Evolutionary conservation across 2,797 vertebrate species (phyloP).

Genomic region (Esox lucius): DNA sequence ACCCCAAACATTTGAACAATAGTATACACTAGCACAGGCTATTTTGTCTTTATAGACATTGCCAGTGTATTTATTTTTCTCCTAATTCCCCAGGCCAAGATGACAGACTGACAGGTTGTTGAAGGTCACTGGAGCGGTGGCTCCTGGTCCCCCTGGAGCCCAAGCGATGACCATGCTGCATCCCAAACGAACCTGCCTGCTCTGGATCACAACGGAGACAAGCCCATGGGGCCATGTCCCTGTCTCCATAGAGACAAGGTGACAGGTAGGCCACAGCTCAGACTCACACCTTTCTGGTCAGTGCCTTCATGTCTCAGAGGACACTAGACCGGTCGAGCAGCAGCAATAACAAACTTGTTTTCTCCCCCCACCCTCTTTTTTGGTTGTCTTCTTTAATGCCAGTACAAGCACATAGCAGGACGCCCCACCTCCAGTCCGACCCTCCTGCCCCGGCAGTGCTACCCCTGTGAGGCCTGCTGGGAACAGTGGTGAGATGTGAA

Average conservation of each 20-base stretch:
- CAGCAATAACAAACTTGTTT: slow-evolving; percentile 78
- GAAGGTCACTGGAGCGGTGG: slow-evolving; percentile 68
- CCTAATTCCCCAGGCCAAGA: slow-evolving; percentile 59
- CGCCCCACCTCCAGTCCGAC: slow-evolving; percentile 67
- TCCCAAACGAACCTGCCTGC: slow-evolving; percentile 65
- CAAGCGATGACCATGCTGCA: slow-evolving; percentile 68
- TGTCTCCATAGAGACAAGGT: slow-evolving; percentile 73
- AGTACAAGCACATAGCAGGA: slow-evolving; percentile 66
- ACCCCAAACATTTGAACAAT: too few species aligned
- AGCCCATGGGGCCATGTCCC: slow-evolving; percentile 56
- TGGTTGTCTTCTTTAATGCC: slow-evolving; percentile 57
- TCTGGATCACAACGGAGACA: slow-evolving; percentile 63
- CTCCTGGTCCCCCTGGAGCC: slow-evolving; percentile 64
- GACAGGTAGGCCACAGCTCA: slow-evolving; percentile 76
- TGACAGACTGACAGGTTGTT: slow-evolving; percentile 77
- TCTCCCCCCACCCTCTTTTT: slow-evolving; percentile 46
- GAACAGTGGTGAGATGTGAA: slow-evolving; percentile 79
- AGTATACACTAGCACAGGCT: slow-evolving; percentile 50
- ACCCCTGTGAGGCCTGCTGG: slow-evolving; percentile 80
- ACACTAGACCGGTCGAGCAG: slow-evolving; percentile 68
- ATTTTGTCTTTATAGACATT: slow-evolving; percentile 59
- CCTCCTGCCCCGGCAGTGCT: slow-evolving; percentile 78
- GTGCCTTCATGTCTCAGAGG: slow-evolving; percentile 78
- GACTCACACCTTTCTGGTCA: slow-evolving; percentile 86
- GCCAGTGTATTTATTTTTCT: slow-evolving; percentile 52